Percentiles rank a stretch among this genome's conserved stretches.
Evolutionary conservation across 2,113 vertebrate species (phyloP).

Genomic region (Oophaga pumilio): DNA sequence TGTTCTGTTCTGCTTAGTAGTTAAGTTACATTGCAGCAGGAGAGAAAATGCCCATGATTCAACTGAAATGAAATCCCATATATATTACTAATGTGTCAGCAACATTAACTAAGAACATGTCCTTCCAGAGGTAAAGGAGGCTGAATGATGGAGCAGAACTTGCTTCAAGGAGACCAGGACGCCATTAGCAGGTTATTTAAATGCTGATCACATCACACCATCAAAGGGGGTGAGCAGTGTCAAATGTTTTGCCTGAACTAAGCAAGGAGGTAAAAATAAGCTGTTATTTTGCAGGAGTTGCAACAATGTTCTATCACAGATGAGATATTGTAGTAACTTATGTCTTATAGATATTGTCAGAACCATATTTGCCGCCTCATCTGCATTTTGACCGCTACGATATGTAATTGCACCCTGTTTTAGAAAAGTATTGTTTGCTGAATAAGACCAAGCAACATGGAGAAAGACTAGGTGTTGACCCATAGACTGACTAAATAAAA

Average conservation of each 20-base stretch:
- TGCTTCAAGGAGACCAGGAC: constrained; percentile 44
- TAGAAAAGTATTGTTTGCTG: neutral
- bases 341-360: neutral
- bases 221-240: neutral
- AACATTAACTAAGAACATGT: constrained; percentile 41
- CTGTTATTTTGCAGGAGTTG: neutral
- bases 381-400: neutral
- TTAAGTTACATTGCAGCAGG: constrained; percentile 24
- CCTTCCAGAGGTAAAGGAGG: constrained; percentile 51
- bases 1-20: constrained; percentile 35
- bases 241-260: constrained; percentile 22
- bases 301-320: neutral
- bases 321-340: neutral
- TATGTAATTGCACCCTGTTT: neutral
- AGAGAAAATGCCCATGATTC: constrained; percentile 40
- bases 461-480: neutral
- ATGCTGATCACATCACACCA: constrained; percentile 44
- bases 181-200: constrained; percentile 42
- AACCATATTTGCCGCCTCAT: neutral
- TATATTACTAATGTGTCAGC: constrained; percentile 54
- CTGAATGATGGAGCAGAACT: constrained; percentile 38
- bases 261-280: constrained; percentile 16
- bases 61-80: constrained; percentile 53
- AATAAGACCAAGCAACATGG: neutral
- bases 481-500: neutral